These are phyloP conservation scores for Plutomurus gul DNA, from an alignment of 1,140 invertebrate species.

Conservation along the genomic window DNA sequence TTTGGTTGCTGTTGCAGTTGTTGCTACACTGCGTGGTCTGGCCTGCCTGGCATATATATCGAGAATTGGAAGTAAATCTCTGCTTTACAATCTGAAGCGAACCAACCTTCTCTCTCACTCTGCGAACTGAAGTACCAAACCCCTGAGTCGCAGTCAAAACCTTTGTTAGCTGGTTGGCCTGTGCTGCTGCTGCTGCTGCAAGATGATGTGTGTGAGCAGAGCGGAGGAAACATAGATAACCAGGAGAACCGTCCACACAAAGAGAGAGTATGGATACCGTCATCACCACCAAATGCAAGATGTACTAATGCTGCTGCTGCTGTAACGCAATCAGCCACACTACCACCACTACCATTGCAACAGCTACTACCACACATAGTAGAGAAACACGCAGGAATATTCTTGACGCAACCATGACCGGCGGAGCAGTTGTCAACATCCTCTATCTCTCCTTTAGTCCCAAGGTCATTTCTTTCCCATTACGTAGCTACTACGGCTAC, in stretches of 20 bases:
- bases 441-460: background rate
- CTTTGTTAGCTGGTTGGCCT: background rate
- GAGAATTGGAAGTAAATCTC: background rate
- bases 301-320: no score
- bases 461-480: constrained; percentile 30
- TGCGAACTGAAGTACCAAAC: background rate
- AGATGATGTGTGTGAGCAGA: background rate
- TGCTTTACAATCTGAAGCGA: background rate
- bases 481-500: background rate
- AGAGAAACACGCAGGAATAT: no score
- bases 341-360: no score
- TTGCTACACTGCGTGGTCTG: constrained; percentile 10
- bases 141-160: background rate
- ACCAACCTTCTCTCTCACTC: background rate
- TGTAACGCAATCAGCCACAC: no score
- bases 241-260: no score
- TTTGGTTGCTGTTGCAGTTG: background rate
- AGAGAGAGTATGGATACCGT: no score
- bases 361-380: no score
- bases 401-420: background rate
- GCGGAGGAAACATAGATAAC: background rate
- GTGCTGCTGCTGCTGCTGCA: background rate
- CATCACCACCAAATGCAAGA: no score
- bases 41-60: no score
- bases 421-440: constrained; percentile 21